phyloP scores from a whole-genome alignment of 1,140 invertebrate species.

The Brachionus paranguensis region DNA sequence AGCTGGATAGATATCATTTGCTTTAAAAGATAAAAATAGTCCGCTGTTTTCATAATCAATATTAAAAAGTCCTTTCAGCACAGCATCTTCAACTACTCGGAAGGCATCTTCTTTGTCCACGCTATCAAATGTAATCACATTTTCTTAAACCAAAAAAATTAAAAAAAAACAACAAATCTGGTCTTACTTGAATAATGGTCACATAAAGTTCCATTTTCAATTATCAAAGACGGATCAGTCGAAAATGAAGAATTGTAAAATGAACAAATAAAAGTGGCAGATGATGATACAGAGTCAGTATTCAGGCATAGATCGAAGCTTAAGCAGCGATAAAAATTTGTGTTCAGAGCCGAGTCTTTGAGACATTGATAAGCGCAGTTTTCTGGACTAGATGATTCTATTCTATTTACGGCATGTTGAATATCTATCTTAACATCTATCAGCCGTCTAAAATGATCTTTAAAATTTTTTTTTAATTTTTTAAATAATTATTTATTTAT shows the following conservation, averaged over 20 bases:
- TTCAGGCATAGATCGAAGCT: conserved; percentile 29
- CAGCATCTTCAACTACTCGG: background rate
- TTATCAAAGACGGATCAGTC: background rate
- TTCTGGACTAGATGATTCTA: background rate
- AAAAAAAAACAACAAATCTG: background rate
- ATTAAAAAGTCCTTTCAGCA: background rate
- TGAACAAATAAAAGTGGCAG: conserved; percentile 10
- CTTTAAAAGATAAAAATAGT: background rate
- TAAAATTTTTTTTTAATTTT: background rate
- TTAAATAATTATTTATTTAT: background rate
- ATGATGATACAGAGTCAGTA: background rate
- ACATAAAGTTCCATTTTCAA: background rate
- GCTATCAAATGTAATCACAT: background rate
- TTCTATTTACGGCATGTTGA: background rate
- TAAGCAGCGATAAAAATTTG: conserved; percentile 21
- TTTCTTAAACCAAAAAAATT: background rate
- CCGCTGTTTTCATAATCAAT: background rate
- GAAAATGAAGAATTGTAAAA: conserved; percentile 31
- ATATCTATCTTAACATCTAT: background rate
- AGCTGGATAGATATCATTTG: conserved; percentile 19
- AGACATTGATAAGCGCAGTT: conserved; percentile 29
- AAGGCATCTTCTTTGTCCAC: conserved; percentile 5
- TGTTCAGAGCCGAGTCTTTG: background rate
- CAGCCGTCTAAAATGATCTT: conserved; percentile 17
- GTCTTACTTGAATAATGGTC: conserved; percentile 35